Conservation (phyloP, 2,888 invertebrate species). For the Meloe dianella region DNA sequence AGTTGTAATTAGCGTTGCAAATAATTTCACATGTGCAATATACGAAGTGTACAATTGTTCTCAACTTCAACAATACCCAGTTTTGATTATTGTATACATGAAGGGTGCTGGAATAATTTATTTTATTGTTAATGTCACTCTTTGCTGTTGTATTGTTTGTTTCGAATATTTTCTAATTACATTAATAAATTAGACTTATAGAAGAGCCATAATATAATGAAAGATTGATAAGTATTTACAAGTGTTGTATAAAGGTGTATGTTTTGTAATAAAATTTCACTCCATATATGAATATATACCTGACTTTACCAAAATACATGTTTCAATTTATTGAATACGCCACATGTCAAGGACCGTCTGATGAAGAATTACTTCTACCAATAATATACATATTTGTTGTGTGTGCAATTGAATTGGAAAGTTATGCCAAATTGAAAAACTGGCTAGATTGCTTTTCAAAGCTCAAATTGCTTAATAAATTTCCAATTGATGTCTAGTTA, state of each 20-base stretch:
- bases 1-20: conserved; percentile 13
- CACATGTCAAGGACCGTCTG: conserved; percentile 36
- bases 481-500: background rate
- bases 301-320: conserved; percentile 39
- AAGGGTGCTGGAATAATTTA: conserved; percentile 25
- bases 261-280: conserved; percentile 41
- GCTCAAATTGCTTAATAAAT: background rate
- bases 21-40: conserved; percentile 6
- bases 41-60: conserved; percentile 10
- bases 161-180: conserved; percentile 27
- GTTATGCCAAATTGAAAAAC: conserved; percentile 16
- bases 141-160: conserved; percentile 13
- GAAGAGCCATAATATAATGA: conserved; percentile 14
- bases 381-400: conserved; percentile 17
- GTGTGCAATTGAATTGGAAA: conserved; percentile 24
- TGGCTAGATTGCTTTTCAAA: conserved; percentile 5
- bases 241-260: conserved; percentile 19
- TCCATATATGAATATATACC: conserved; percentile 40
- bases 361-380: conserved; percentile 27
- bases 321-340: conserved; percentile 39
- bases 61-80: conserved; percentile 13
- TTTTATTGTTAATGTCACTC: conserved; percentile 23
- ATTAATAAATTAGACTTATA: conserved; percentile 30
- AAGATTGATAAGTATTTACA: conserved; percentile 33
- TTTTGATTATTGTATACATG: conserved; percentile 15